Evolutionary conservation across 2,113 vertebrate genomes (phyloP).

Genomic region (Ciconia maguari): DNA sequence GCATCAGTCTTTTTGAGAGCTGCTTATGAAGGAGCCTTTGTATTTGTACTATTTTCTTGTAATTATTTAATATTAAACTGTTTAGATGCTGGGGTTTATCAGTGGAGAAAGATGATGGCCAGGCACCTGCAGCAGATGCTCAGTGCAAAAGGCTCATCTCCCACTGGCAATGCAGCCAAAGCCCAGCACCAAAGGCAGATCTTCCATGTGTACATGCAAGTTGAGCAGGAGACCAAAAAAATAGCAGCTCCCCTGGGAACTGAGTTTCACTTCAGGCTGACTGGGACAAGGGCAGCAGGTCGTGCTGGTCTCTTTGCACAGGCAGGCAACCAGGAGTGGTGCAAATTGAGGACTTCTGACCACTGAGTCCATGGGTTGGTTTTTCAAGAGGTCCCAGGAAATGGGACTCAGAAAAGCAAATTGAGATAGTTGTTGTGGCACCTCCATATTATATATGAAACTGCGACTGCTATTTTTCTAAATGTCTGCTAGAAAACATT

Average conservation of each 20-base stretch:
- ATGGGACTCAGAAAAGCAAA: neutral
- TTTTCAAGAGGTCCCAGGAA: neutral
- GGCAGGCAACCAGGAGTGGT: neutral
- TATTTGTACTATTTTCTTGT: neutral
- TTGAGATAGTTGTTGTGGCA: neutral
- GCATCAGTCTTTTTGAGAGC: neutral
- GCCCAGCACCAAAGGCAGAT: neutral
- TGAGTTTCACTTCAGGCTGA: neutral
- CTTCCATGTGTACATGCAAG: neutral
- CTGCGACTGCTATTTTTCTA: neutral
- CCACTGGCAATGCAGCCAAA: rapidly evolving
- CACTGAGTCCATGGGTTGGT: neutral
- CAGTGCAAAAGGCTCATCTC: neutral
- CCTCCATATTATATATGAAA: neutral
- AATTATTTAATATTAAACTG: neutral
- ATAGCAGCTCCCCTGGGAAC: neutral
- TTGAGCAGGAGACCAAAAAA: neutral
- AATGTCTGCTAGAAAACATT: neutral
- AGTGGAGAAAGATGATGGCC: neutral
- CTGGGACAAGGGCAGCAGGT: neutral
- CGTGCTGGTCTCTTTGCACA: neutral
- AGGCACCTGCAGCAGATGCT: neutral
- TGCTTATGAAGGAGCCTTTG: neutral
- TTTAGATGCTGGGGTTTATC: neutral
- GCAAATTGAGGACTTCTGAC: neutral